Percentiles rank a stretch among this genome's conserved stretches.
These are phyloP conservation scores for Drosophila gunungcola DNA, from an alignment of 1,140 invertebrate genomes.

Conservation along the genomic window DNA sequence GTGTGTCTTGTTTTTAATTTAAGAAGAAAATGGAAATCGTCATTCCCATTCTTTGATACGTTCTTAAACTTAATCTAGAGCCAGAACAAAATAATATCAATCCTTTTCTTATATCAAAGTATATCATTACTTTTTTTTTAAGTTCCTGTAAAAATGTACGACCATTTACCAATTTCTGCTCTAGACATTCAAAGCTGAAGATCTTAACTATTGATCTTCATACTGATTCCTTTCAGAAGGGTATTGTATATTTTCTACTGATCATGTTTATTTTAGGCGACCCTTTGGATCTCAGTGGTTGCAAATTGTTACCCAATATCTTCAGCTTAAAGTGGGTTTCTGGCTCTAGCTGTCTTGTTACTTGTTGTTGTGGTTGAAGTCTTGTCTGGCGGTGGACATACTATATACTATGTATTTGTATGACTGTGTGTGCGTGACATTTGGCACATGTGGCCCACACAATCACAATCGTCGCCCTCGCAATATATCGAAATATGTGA, in stretches of 20 bases:
- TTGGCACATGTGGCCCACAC: conserved; percentile 76
- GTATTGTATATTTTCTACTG: background rate
- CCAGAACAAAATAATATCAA: too few species aligned
- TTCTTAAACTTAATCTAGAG: too few species aligned
- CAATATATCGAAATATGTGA: conserved; percentile 47
- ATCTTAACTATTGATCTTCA: background rate
- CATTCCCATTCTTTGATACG: background rate
- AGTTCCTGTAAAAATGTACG: background rate
- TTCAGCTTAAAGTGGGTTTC: conserved; percentile 67
- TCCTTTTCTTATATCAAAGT: too few species aligned
- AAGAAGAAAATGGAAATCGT: background rate
- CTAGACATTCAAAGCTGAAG: background rate
- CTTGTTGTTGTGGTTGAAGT: conserved; percentile 21
- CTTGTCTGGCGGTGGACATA: conserved; percentile 31
- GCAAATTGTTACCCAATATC: conserved; percentile 72
- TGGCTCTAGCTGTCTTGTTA: conserved; percentile 15
- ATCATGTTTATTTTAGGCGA: conserved; percentile 21
- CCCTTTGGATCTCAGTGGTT: conserved; percentile 23
- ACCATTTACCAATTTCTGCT: background rate
- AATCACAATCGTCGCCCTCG: conserved; percentile 67
- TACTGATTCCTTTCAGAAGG: background rate
- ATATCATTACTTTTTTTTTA: too few species aligned
- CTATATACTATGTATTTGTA: background rate
- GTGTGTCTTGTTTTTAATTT: background rate
- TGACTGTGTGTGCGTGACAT: conserved; percentile 66